Conservation (phyloP, 1,140 invertebrate genomes). For the Teleopsis dalmanni region DNA sequence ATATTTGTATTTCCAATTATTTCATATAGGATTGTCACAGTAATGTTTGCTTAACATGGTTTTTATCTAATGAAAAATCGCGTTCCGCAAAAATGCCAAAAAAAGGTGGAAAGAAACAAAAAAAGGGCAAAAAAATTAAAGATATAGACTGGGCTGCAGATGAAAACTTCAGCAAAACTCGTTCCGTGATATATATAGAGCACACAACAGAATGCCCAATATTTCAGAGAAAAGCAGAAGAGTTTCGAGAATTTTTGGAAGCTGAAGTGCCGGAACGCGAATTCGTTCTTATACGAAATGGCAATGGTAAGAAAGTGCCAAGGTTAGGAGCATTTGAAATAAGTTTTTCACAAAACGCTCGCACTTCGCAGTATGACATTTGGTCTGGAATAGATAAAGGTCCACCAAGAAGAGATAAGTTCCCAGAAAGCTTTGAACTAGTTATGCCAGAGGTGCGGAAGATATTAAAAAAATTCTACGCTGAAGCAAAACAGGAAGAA, state of each 20-base stretch:
- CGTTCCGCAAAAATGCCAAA: not conserved
- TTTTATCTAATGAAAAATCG: no score
- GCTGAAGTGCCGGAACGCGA: slow-evolving; percentile 24
- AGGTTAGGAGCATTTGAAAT: slow-evolving; percentile 35
- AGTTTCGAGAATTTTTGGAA: slow-evolving; percentile 21
- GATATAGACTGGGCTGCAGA: slow-evolving; percentile 31
- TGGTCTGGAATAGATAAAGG: slow-evolving; percentile 28
- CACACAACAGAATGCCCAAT: slow-evolving; percentile 36
- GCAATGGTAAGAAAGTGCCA: slow-evolving; percentile 23
- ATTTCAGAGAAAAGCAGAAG: slow-evolving; percentile 33
- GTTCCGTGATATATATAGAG: slow-evolving; percentile 32
- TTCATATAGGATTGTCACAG: no score
- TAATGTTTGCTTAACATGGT: no score
- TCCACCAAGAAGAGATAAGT: slow-evolving; percentile 35
- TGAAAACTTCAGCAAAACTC: slow-evolving; percentile 29
- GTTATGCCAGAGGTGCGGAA: slow-evolving; percentile 24
- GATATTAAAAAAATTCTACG: slow-evolving; percentile 36
- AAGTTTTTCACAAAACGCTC: slow-evolving; percentile 29
- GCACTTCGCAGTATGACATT: slow-evolving; percentile 29
- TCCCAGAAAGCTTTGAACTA: slow-evolving; percentile 20
- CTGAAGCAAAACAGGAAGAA: no score
- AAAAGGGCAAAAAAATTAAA: slow-evolving; percentile 20
- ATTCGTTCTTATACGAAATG: slow-evolving; percentile 29
- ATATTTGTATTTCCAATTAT: no score
- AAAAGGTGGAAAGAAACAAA: not conserved